Percentiles rank a stretch among this genome's conserved stretches.
phyloP scores from a whole-genome alignment of 1,140 invertebrate genomes.

The Neodiprion pinetum region DNA sequence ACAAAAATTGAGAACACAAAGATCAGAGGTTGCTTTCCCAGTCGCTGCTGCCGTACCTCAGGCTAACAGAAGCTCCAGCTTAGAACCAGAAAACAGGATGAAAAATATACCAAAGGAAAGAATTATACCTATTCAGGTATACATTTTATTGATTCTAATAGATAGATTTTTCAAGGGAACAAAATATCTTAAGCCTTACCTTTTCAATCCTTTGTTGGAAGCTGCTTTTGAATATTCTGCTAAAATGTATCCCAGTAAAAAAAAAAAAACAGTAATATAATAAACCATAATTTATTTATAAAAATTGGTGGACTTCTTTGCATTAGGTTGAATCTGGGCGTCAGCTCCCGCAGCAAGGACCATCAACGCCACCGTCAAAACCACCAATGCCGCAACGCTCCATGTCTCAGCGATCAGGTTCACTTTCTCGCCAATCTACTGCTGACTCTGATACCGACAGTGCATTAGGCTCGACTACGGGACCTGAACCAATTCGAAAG shows the following conservation, averaged over 20 bases:
- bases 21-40: slow-evolving; percentile 68
- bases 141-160: slow-evolving; percentile 43
- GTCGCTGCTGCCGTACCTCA: slow-evolving; percentile 57
- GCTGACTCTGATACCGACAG: slow-evolving; percentile 73
- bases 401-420: slow-evolving; percentile 55
- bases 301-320: slow-evolving; percentile 3
- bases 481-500: slow-evolving; percentile 80
- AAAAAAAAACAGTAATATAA: slow-evolving; percentile 38
- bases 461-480: slow-evolving; percentile 60
- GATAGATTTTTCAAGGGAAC: slow-evolving; percentile 33
- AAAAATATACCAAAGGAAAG: slow-evolving; percentile 58
- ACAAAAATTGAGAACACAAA: slow-evolving; percentile 59
- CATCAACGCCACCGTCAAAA: slow-evolving; percentile 56
- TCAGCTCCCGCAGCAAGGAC: slow-evolving; percentile 31
- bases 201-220: no score
- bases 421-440: slow-evolving; percentile 72
- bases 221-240: neutral
- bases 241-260: neutral
- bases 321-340: slow-evolving; percentile 38
- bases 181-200: slow-evolving; percentile 17
- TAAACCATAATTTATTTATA: slow-evolving; percentile 10
- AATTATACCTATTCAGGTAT: slow-evolving; percentile 66
- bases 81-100: slow-evolving; percentile 51
- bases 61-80: slow-evolving; percentile 51
- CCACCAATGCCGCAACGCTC: slow-evolving; percentile 58